These are phyloP conservation scores for Cervus canadensis DNA, from an alignment of 2,113 vertebrate species.

Conservation along the genomic window DNA sequence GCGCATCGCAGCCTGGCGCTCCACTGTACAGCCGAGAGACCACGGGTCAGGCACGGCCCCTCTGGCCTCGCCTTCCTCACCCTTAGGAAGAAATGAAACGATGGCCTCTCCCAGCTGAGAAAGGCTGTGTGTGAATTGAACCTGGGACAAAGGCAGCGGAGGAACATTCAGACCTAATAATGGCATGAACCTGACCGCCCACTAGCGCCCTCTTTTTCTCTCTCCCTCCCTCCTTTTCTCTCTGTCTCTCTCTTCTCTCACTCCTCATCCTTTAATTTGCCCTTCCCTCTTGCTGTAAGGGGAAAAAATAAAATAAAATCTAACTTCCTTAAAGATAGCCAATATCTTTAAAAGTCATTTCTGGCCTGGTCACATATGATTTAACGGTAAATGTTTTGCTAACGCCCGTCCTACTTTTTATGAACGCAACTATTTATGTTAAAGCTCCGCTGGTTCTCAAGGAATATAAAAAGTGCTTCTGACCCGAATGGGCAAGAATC, in stretches of 20 bases:
- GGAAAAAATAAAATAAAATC: neutral
- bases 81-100: neutral
- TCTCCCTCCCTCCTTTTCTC: neutral
- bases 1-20: neutral
- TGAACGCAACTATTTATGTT: constrained; percentile 35
- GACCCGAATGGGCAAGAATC: neutral
- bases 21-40: neutral
- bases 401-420: neutral
- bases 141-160: neutral
- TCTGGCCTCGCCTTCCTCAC: neutral
- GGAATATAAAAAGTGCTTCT: constrained; percentile 18
- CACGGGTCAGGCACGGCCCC: neutral
- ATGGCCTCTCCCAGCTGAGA: neutral
- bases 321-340: constrained; percentile 28
- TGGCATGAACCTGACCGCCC: neutral
- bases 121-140: neutral
- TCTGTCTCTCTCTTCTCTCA: neutral
- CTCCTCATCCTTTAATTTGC: neutral
- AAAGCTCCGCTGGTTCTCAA: neutral
- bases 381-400: neutral
- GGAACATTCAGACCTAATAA: neutral
- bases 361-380: constrained; percentile 12
- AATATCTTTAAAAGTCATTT: constrained; percentile 27
- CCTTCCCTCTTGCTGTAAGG: neutral
- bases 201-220: neutral